These are phyloP conservation scores for Condylura cristata DNA, from an alignment of 2,113 vertebrate species.

Conservation along the genomic window DNA sequence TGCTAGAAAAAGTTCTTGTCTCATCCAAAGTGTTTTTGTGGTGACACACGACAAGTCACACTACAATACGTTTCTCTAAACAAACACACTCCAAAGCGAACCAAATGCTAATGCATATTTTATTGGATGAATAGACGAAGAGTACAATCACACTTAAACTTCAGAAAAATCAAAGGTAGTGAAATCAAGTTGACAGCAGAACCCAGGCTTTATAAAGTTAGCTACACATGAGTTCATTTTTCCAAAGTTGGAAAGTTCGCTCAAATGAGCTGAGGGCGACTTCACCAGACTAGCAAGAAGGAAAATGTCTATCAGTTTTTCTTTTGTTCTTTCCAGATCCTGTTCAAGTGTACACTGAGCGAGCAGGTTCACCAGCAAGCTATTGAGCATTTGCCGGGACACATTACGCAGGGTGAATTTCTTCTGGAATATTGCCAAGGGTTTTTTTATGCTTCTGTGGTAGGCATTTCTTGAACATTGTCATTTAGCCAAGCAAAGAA, in stretches of 20 bases:
- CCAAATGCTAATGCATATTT: constrained; percentile 60
- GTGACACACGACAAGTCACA: background rate
- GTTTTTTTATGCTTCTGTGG: constrained; percentile 67
- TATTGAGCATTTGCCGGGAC: constrained; percentile 67
- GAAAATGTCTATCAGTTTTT: constrained; percentile 71
- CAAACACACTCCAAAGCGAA: constrained; percentile 29
- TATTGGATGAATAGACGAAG: constrained; percentile 63
- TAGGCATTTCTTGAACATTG: constrained; percentile 75
- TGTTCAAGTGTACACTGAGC: constrained; percentile 72
- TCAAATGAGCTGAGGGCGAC: constrained; percentile 33
- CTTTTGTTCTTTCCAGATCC: constrained; percentile 80
- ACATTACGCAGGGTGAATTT: constrained; percentile 64
- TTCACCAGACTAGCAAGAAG: constrained; percentile 63
- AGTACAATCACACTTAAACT: constrained; percentile 66
- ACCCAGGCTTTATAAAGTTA: constrained; percentile 25
- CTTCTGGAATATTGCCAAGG: constrained; percentile 68
- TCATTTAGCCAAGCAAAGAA: constrained; percentile 65
- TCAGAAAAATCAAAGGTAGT: constrained; percentile 47
- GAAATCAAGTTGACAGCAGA: constrained; percentile 45
- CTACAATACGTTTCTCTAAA: constrained; percentile 42
- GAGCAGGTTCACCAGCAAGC: constrained; percentile 78
- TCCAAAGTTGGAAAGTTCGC: constrained; percentile 54
- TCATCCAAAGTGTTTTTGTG: constrained; percentile 43
- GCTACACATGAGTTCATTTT: background rate
- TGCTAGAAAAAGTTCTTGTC: constrained; percentile 20